Base-by-base conservation (phyloP, 2,797 vertebrate species). In the Balearica regulorum region DNA sequence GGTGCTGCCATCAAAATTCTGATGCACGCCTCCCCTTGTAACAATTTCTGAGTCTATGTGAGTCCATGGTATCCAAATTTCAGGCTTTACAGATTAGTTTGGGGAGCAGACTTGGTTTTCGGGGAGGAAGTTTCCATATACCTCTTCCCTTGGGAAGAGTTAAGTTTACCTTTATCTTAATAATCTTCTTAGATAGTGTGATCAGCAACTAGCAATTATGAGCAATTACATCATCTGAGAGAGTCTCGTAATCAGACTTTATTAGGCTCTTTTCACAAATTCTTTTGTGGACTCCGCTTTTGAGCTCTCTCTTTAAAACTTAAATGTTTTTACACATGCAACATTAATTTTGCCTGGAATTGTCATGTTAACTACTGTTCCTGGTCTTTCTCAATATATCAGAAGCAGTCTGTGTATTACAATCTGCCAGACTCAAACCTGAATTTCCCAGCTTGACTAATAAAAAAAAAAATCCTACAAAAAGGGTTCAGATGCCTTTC, bases 241-340 rank as follows among this genome's bases (percentile, higher is more conserved):
- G 6, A 65, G 7, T 77, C 15, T 31, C 83, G 41, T 39, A 70
- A 75, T 62, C 21, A 70, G 10, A 66, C 14, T 73, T 77, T 88
- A 71, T 48, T 9, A 64, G 4, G 1, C 3, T 57, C 1, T 71
- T 81, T 66, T 43, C 44, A 62, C 8, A 75, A 71, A 53, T 29
- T 8, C 2, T 10, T 82, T 51, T 70, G 12, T 64, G 15, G n/a
- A 21, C 5, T 68, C 6, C 0, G 0, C 8, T 66, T 83, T n/a
- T 72, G 43, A 77, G 6, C 6, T n/a, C 48, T 8, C 3, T 57
- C 21, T 83, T 69, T 60, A 81, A 83, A 86, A 70, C 17, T 13
- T 44, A 44, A 43, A 57, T 20, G 7, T 33, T 90, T 90, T 70
- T 69, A 13, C 14, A 41, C 4, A 43, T 29, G 14, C 10, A 83